These are phyloP conservation scores for Spongia lamella DNA, from an alignment of 37 sponge, comb jelly and placozoan genomes.

Conservation along the genomic window DNA sequence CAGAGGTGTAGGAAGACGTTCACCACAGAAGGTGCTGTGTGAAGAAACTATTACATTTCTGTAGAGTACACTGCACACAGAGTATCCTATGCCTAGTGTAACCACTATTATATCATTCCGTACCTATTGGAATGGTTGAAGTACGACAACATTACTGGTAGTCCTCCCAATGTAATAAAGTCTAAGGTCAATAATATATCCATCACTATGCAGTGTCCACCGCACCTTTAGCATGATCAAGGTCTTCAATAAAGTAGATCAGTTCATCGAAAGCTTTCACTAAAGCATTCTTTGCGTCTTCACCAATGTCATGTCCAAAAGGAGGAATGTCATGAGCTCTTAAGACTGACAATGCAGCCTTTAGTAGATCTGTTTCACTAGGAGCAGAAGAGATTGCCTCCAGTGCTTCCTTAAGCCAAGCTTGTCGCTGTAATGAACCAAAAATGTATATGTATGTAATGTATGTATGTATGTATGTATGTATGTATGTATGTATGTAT, in stretches of 20 bases:
- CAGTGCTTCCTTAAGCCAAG: slow-evolving; percentile 58
- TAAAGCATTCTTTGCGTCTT: slow-evolving; percentile 31
- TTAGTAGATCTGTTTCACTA: slow-evolving; percentile 67
- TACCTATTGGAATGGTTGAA: slow-evolving; percentile 35
- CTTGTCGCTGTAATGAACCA: slow-evolving; percentile 34
- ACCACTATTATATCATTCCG: background rate
- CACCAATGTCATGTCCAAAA: background rate
- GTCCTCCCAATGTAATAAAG: slow-evolving; percentile 56
- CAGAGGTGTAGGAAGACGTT: no score
- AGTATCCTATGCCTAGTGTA: no score
- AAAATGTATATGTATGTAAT: background rate
- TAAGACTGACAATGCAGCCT: slow-evolving; percentile 48
- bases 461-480: background rate
- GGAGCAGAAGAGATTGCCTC: slow-evolving; percentile 25
- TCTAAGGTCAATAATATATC: slow-evolving; percentile 14
- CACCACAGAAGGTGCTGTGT: no score
- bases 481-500: background rate
- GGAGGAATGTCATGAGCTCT: slow-evolving; percentile 6
- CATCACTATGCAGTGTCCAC: background rate
- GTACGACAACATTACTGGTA: slow-evolving; percentile 34
- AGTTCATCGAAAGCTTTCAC: slow-evolving; percentile 47
- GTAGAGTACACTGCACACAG: no score
- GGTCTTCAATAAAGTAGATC: slow-evolving; percentile 56
- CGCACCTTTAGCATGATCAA: slow-evolving; percentile 72
- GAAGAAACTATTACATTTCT: no score